Base-by-base conservation (phyloP, 2,113 vertebrate species). In the Hirundichthys speculiger region DNA sequence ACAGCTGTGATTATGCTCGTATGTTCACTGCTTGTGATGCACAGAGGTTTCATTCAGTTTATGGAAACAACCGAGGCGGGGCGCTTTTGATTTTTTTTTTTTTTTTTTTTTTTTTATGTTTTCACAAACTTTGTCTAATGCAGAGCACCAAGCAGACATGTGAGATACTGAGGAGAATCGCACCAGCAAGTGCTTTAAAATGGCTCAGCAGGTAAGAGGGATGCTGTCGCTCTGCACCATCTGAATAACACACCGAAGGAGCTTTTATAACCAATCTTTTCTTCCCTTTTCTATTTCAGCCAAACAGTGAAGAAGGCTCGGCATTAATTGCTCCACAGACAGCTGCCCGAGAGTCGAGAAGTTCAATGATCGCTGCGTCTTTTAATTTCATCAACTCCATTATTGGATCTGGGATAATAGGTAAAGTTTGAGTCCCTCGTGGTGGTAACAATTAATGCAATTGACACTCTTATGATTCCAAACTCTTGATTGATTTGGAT, bases 331-430 rank as follows among this genome's bases (percentile, higher is more conserved):
- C 61, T 48, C 66, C 91, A 10, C 63, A 72, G 13, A 88, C 70
- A 52, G 71, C 63, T 22, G 64, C 77, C 21, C 69, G 52, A 79
- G 83, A 89, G 53, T 41, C 40, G 70, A 93, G 82, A 22, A 78
- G 90, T 64, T 91, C 89, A 43, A 75, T 91, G 41, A 90, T 90
- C 39, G 91, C 93, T 55, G 96, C 96, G 14, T 92, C 92, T 22
- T 98, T 98, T 89, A 99, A 98, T 83, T 92, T 99, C 62, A 94
- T 96, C 79, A 99, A 98, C 82, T 98, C 97, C 25, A 97, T 98
- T 43, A 95, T 95, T 79, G 96, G 96, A 90, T 96, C 96, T 20
- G 95, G 96, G 46, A 82, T 97, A 70, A 97, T 98, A 92, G 96
- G 96, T 96, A 65, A 82, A 61, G 48, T 27, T 20, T 46, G 5